Evolutionary conservation across 2,888 invertebrate species (phyloP).

Genomic region (Xestoiulus laeticollis): DNA sequence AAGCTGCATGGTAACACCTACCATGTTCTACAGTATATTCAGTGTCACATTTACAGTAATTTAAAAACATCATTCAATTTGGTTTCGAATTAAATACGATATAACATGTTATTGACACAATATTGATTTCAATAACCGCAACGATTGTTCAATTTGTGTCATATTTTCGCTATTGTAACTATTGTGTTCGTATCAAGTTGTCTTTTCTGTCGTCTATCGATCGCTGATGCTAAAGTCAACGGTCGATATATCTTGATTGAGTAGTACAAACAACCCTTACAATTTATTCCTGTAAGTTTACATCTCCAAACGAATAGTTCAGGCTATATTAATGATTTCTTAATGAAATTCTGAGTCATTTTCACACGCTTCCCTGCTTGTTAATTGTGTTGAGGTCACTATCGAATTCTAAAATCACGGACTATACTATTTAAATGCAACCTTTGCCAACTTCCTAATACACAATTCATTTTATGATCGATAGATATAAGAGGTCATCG

Average conservation of each 20-base stretch:
- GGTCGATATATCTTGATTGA: neutral
- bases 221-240: neutral
- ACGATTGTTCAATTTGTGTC: too few relatives aligned
- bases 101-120: too few relatives aligned
- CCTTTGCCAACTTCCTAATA: slow-evolving; percentile 2
- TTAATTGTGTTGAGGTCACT: neutral
- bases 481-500: neutral
- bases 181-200: too few relatives aligned
- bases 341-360: neutral
- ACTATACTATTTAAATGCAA: neutral
- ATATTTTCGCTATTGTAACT: too few relatives aligned
- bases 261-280: neutral
- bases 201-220: too few relatives aligned
- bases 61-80: too few relatives aligned
- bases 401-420: neutral
- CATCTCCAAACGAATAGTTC: neutral
- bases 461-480: neutral
- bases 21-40: too few relatives aligned
- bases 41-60: too few relatives aligned
- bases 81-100: too few relatives aligned
- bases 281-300: neutral
- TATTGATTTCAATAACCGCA: too few relatives aligned
- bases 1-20: too few relatives aligned
- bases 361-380: neutral
- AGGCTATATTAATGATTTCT: neutral